Conservation (phyloP, 2,113 vertebrate genomes). For the Haemorhous mexicanus region DNA sequence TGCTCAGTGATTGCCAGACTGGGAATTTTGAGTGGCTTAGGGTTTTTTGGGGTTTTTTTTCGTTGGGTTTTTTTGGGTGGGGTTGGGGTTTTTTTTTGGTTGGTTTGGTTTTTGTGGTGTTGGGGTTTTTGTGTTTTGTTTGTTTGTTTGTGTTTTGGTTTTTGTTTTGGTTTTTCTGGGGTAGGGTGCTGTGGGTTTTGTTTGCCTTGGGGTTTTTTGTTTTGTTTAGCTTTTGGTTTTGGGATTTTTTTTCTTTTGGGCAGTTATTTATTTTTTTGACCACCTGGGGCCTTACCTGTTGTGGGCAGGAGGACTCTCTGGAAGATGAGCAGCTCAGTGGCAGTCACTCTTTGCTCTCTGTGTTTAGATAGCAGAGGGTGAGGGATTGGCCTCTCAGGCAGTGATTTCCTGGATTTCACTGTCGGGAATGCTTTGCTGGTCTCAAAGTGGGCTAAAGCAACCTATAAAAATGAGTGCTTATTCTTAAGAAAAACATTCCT, state of each 20-base stretch:
- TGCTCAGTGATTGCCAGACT: accelerated
- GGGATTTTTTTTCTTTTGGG: too few species aligned
- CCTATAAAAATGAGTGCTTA: not conserved
- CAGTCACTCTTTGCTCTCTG: not conserved
- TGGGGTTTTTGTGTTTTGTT: not conserved
- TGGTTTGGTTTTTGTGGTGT: not conserved
- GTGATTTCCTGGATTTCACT: not conserved
- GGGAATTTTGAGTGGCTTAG: not conserved
- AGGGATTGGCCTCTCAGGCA: not conserved
- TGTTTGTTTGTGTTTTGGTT: not conserved
- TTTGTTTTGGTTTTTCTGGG: not conserved
- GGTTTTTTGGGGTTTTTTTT: too few species aligned
- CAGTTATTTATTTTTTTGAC: not conserved
- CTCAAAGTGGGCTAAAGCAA: not conserved
- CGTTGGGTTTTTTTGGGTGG: too few species aligned
- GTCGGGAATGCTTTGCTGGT: not conserved
- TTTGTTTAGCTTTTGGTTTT: not conserved
- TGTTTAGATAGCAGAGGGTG: not conserved
- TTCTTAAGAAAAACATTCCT: not conserved
- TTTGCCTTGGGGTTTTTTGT: not conserved
- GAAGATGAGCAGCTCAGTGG: not conserved
- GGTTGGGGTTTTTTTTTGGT: not conserved
- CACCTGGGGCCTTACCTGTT: not conserved
- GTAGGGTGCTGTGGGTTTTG: not conserved
- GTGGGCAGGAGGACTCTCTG: not conserved